These are phyloP conservation scores for Enteromius viviparus DNA, from an alignment of 2,797 vertebrate species.

Conservation along the genomic window DNA sequence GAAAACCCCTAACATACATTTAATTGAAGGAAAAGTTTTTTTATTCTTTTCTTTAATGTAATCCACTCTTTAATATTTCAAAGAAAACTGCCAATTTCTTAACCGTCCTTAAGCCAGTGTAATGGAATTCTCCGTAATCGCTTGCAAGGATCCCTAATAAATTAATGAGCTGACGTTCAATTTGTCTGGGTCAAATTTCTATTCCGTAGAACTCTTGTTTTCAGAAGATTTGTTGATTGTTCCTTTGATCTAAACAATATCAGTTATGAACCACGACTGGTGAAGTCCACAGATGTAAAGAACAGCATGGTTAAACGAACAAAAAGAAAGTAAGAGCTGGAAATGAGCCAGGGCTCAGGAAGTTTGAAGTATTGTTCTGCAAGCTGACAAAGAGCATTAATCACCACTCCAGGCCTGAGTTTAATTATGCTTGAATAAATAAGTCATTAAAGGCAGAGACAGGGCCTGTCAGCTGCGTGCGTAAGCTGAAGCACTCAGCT, in stretches of 20 bases:
- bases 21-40: neutral
- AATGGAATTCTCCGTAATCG: neutral
- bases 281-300: neutral
- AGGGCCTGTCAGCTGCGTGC: conserved; percentile 70
- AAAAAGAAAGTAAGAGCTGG: neutral
- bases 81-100: neutral
- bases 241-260: neutral
- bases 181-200: neutral
- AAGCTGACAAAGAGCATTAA: conserved; percentile 76
- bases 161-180: neutral
- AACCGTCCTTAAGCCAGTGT: neutral
- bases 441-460: conserved; percentile 77
- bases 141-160: neutral
- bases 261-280: neutral
- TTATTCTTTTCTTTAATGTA: neutral
- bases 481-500: neutral
- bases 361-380: conserved; percentile 53
- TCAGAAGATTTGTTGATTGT: neutral
- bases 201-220: neutral
- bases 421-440: conserved; percentile 81
- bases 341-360: conserved; percentile 17
- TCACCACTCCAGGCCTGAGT: conserved; percentile 69
- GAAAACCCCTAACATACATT: neutral
- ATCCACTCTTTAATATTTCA: no score
- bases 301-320: neutral